Conservation (phyloP, 2,113 vertebrate genomes). For the Typhlomys cinereus region DNA sequence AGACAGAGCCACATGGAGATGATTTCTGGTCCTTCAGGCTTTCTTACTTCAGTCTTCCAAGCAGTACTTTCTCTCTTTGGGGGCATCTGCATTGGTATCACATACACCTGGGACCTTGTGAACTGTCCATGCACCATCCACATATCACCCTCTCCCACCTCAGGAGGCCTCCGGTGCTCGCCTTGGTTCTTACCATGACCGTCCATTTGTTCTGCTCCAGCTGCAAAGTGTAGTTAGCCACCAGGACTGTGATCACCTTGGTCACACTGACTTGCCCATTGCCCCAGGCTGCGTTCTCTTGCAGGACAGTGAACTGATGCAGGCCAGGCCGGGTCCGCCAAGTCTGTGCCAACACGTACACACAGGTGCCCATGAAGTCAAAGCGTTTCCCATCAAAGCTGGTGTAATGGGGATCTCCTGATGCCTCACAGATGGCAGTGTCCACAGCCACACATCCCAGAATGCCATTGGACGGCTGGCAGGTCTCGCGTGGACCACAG, state of each 20-base stretch:
- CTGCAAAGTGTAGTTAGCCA: conserved; percentile 73
- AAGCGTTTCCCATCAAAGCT: conserved; percentile 81
- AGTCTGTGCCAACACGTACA: conserved; percentile 77
- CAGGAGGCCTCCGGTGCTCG: accelerated
- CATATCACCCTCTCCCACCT: accelerated
- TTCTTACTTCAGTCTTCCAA: background rate
- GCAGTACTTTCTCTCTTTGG: conserved; percentile 63
- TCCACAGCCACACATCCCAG: conserved; percentile 68
- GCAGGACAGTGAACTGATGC: conserved; percentile 50
- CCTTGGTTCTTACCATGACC: conserved; percentile 70
- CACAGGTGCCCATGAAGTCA: conserved; percentile 81
- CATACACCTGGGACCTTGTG: conserved; percentile 81
- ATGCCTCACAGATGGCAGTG: conserved; percentile 72
- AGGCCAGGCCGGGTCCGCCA: accelerated
- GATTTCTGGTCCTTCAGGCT: background rate
- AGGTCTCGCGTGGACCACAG: conserved; percentile 60
- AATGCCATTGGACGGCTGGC: conserved; percentile 37
- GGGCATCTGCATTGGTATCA: conserved; percentile 73
- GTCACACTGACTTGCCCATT: conserved; percentile 46
- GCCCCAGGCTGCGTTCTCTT: conserved; percentile 73
- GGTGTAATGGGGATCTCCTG: conserved; percentile 74
- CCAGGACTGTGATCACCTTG: conserved; percentile 34
- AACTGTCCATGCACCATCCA: background rate
- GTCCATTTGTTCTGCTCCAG: conserved; percentile 58
- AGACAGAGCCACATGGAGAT: accelerated